Percentiles rank a stretch among this genome's conserved stretches.
Conservation (phyloP, 2,888 invertebrate genomes). For the Hermodice carunculata region DNA sequence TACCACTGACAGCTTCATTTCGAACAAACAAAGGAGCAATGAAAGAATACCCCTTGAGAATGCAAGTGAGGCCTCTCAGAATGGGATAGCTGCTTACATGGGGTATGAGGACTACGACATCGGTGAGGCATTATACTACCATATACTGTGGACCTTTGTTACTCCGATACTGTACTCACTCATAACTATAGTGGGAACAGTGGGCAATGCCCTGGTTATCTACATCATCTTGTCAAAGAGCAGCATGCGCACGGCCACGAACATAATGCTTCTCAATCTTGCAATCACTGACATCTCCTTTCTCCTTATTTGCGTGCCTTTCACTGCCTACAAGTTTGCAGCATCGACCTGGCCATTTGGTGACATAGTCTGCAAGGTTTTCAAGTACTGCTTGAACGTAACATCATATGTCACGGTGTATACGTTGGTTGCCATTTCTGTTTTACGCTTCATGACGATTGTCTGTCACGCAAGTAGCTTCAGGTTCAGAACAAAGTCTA, state of each 20-base stretch:
- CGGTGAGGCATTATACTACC: slow-evolving; percentile 15
- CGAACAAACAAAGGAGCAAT: no score
- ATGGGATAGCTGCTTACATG: no score
- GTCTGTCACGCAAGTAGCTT: slow-evolving; percentile 11
- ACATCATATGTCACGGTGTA: slow-evolving; percentile 41
- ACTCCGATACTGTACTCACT: slow-evolving; percentile 28
- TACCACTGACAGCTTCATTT: no score
- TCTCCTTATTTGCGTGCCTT: slow-evolving; percentile 38
- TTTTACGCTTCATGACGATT: slow-evolving; percentile 37
- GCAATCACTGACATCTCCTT: slow-evolving; percentile 43
- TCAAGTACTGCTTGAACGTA: slow-evolving; percentile 38
- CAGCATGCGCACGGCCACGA: slow-evolving; percentile 33
- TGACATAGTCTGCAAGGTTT: slow-evolving; percentile 27
- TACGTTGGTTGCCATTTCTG: slow-evolving; percentile 42
- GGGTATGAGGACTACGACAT: slow-evolving; percentile 15
- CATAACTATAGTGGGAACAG: slow-evolving; percentile 31
- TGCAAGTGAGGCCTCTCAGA: no score
- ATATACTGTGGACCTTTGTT: slow-evolving; percentile 14
- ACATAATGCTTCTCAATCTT: slow-evolving; percentile 38
- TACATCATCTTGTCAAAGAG: slow-evolving; percentile 36
- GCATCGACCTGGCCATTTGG: slow-evolving; percentile 28
- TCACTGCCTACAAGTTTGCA: slow-evolving; percentile 34
- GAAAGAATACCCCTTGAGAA: no score
- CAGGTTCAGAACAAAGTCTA: slow-evolving; percentile 16
- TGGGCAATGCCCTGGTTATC: slow-evolving; percentile 39